Evolutionary conservation across 2,113 vertebrate species (phyloP), one percentile per base, ranked within the genome.

Genomic region (Anhinga rufa): DNA sequence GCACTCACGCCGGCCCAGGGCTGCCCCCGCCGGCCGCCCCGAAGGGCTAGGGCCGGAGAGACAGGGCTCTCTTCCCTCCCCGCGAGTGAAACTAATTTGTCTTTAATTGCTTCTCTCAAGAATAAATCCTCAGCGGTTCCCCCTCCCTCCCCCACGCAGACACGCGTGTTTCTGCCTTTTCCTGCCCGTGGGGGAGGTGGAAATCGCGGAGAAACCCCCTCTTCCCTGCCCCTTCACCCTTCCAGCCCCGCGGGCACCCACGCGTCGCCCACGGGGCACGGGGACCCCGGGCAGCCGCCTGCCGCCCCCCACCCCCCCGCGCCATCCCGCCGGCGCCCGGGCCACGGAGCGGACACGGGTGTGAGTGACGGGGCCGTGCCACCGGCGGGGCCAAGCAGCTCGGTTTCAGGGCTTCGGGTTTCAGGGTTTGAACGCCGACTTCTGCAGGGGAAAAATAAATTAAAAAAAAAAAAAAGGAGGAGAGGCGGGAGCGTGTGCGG

Each of bases 401-500:
- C 87, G 48, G 75, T 94, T 95, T 89, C 93, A 94, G n/a, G 65
- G 93, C 51, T 84, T 96, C 92, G 44, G 66, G 87, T 94, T 96
- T 96, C 96, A 92, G 87, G 84, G 95, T 52, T 74, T 81, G 84
- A 89, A 91, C 90, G 92, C 91, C 51, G 46, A 57, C 72, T 91
- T 89, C 84, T 81, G 49, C 54, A 61, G 22, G 58, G 60, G 25
- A 31, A 92, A 76, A 72, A 75, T 9, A 72, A 68, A 65, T 17
- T 12, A 38, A 26, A 7, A 9, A 16, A 14, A 17, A 17, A 32
- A 32, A 55, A 46, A 9, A 21, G 7, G 26, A 57, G 3, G 12
- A 32, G 14, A 22, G 15, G 8, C 1, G 6, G 11, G 19, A 57
- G 25, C 4, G 2, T 52, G 51, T 52, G 51, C 25, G 25, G 26